phyloP scores from a whole-genome alignment of 2,888 invertebrate species.

The Plagodis dolabraria region DNA sequence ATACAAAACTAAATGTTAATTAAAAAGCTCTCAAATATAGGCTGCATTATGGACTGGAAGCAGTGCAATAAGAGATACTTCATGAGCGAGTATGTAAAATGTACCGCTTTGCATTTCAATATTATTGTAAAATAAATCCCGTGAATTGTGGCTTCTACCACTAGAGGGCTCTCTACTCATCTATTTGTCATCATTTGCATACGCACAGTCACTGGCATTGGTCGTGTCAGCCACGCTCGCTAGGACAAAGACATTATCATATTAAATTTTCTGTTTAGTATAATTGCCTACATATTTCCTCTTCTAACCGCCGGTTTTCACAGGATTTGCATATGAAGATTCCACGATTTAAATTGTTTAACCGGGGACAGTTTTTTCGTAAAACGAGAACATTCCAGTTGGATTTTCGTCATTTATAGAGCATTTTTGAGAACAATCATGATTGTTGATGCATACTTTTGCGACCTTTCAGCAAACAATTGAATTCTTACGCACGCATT shows the following conservation, averaged over 20 bases:
- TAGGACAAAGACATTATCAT: constrained; percentile 72
- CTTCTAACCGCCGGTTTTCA: constrained; percentile 49
- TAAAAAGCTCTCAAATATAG: no score
- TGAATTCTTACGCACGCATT: not conserved
- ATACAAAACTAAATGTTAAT: no score
- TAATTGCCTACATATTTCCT: constrained; percentile 71
- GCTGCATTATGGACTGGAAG: no score
- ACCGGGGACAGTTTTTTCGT: constrained; percentile 1
- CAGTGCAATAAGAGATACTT: no score
- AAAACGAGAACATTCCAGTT: not conserved
- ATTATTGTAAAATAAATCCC: not conserved
- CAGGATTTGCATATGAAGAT: constrained; percentile 59
- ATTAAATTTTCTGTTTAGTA: constrained; percentile 76
- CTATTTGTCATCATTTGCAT: constrained; percentile 74
- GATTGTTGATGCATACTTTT: constrained; percentile 15
- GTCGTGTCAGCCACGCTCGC: constrained; percentile 44
- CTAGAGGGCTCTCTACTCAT: constrained; percentile 52
- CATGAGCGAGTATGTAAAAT: no score
- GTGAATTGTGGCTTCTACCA: constrained; percentile 5
- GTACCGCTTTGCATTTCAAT: no score
- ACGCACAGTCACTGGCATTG: constrained; percentile 42
- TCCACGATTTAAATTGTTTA: constrained; percentile 21
- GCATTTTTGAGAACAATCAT: constrained; percentile 4
- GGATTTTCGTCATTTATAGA: constrained; percentile 10
- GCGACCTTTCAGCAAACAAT: not conserved